These are phyloP conservation scores for Eulacestoma nigropectus DNA, from an alignment of 2,113 vertebrate species.

Conservation along the genomic window DNA sequence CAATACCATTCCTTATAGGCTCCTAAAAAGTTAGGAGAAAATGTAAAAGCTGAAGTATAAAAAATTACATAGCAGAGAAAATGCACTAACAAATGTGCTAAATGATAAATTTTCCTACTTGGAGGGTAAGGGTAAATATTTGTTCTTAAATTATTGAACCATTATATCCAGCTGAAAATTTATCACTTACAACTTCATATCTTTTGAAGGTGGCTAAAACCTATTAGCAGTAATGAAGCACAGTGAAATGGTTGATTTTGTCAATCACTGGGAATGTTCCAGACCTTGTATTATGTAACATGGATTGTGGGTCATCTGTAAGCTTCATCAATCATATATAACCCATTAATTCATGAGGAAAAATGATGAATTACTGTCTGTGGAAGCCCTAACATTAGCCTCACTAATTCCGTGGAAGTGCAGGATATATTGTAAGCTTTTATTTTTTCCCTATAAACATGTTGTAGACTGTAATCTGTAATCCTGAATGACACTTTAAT, in stretches of 20 bases:
- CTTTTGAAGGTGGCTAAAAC: background rate
- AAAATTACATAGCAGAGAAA: background rate
- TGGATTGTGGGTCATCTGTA: background rate
- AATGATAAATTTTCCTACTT: background rate
- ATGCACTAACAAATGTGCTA: background rate
- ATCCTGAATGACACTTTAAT: slow-evolving; percentile 23
- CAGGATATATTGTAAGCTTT: background rate
- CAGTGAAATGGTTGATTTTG: slow-evolving; percentile 25
- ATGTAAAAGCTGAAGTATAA: background rate
- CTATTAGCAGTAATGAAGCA: background rate
- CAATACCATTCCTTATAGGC: background rate
- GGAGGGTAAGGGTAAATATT: background rate
- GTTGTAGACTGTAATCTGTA: slow-evolving; percentile 16
- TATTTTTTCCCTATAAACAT: background rate
- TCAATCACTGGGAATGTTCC: background rate
- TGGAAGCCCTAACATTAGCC: background rate
- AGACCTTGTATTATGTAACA: slow-evolving; percentile 5
- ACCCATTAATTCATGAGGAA: background rate
- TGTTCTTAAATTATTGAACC: background rate
- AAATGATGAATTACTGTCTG: slow-evolving; percentile 5
- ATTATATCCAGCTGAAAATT: background rate
- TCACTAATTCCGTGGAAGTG: background rate
- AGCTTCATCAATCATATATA: slow-evolving; percentile 22
- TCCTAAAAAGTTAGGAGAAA: background rate
- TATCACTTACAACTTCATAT: background rate